Conservation (phyloP, 2,888 invertebrate genomes). For the Erynnis tages region DNA sequence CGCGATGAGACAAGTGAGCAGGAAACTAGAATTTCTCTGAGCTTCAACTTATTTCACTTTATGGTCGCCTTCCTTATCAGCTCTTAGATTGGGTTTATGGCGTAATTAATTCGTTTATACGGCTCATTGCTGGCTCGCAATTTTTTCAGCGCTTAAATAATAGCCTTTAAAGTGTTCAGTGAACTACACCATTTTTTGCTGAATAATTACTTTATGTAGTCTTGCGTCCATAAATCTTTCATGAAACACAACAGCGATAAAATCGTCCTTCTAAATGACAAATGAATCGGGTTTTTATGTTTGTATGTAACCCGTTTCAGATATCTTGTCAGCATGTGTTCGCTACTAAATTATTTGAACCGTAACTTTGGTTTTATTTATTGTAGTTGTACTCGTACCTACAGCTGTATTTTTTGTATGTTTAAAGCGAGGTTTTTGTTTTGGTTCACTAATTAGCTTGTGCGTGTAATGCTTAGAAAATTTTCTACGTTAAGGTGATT, state of each 20-base stretch:
- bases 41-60: constrained; percentile 38
- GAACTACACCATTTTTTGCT: constrained; percentile 8
- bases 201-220: constrained; percentile 23
- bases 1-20: neutral
- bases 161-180: constrained; percentile 12
- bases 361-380: constrained; percentile 14
- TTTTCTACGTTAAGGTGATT: neutral
- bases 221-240: constrained; percentile 15
- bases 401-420: no score
- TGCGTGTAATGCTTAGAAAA: neutral
- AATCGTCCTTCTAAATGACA: constrained; percentile 25
- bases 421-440: neutral
- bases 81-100: constrained; percentile 45
- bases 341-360: constrained; percentile 12
- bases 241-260: constrained; percentile 24
- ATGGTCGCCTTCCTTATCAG: constrained; percentile 43
- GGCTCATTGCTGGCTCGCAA: constrained; percentile 32
- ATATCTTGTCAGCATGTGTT: constrained; percentile 26
- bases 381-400: neutral
- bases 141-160: constrained; percentile 17
- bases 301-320: constrained; percentile 23
- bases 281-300: constrained; percentile 27
- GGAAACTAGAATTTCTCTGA: constrained; percentile 44
- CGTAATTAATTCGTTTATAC: constrained; percentile 41
- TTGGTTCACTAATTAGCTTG: no score